Evolutionary conservation across 2,797 vertebrate genomes (phyloP), one percentile per base, ranked within the genome.

Genomic region (Euthynnus affinis): DNA sequence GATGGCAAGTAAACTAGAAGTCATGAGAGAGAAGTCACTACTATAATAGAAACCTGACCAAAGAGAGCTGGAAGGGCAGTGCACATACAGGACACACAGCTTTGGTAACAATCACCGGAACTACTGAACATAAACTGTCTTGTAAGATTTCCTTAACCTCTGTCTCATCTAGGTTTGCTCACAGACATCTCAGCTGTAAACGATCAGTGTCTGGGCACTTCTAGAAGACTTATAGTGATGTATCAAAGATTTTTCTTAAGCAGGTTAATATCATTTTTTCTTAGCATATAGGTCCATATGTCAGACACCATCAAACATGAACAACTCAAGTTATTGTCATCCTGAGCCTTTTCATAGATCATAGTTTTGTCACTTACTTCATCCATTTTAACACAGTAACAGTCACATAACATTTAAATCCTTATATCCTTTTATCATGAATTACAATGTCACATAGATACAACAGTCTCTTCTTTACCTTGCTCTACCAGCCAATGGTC

Each of bases 151-250:
- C 23, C 46, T 65, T 32, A 48, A 55, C 6, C 52, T 3, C 14
- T 46, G 60, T 15, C 46, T 23, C 44, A 44, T 44, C 29, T 7
- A 12, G 6, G 15, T 46, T 34, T 48, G 17, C 58, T 57, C 20
- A 44, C 4, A 65, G 27, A 44, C 18, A 29, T 34, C 42, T 8
- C 9, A 56, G 76, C 63, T 63, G 65, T 56, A 29, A 40, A 65
- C 29, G 27, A 48, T 55, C 13, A 55, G 18, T 27, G 34, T 52
- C 9, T 20, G 27, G 25, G 9, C 32, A 37, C 10, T 17, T 37
- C 34, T 14, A 6, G 9, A 15, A 62, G 18, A 62, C 25, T 22
- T 23, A 57, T 9, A 20, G 5, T 53, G 37, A 53, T 53, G 49
- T 34, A 53, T 22, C 22, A 34, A n/a, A 8, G 34, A 75, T 48